Evolutionary conservation across 1,140 invertebrate species (phyloP).

Genomic region (Penaeus vannamei): DNA sequence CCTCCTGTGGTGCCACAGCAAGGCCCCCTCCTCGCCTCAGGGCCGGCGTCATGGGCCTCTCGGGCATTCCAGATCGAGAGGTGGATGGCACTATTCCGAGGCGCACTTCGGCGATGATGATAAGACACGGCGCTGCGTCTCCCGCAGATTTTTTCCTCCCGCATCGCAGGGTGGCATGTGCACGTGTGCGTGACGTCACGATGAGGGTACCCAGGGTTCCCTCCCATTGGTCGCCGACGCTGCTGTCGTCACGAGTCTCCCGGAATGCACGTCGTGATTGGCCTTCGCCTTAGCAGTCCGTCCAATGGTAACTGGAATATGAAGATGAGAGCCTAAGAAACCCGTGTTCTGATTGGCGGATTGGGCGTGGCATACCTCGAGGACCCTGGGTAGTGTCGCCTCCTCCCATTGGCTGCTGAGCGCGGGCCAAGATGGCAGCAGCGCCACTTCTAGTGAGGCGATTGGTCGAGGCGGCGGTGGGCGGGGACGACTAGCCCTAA

Average conservation of each 20-base stretch:
- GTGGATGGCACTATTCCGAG: no score
- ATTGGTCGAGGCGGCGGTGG: constrained; percentile 42
- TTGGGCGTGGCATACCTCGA: constrained; percentile 29
- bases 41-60: no score
- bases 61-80: no score
- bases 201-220: constrained; percentile 23
- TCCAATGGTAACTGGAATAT: background rate
- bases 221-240: constrained; percentile 8
- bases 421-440: constrained; percentile 39
- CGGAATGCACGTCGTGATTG: no score
- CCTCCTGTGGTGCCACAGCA: no score
- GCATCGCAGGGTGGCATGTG: background rate
- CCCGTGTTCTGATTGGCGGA: constrained; percentile 32
- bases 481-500: constrained; percentile 48
- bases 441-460: constrained; percentile 14
- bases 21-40: no score
- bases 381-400: background rate
- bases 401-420: constrained; percentile 24
- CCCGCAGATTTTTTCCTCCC: no score
- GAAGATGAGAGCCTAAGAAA: constrained; percentile 26
- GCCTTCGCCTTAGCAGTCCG: no score
- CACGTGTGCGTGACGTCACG: constrained; percentile 53
- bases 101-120: no score
- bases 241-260: no score
- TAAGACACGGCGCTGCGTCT: no score